These are phyloP conservation scores for Catharus ustulatus DNA, from an alignment of 2,797 vertebrate genomes.

Conservation along the genomic window DNA sequence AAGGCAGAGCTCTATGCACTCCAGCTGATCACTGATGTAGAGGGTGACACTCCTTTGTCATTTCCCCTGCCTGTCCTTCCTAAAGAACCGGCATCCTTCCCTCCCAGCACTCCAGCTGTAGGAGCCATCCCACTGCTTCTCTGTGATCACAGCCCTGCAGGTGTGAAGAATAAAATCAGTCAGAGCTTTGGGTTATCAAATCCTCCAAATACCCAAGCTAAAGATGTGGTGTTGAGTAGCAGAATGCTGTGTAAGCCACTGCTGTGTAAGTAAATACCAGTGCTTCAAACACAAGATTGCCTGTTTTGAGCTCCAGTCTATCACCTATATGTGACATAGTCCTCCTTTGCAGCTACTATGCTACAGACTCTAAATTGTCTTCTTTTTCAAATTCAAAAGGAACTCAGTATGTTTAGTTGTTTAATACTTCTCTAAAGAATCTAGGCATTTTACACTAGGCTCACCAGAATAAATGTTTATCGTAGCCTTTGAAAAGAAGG, in stretches of 20 bases:
- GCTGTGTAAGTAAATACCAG: not conserved
- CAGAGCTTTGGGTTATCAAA: not conserved
- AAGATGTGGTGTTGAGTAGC: not conserved
- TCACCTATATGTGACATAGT: not conserved
- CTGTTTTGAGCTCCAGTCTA: not conserved
- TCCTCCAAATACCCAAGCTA: not conserved
- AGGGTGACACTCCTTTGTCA: accelerated
- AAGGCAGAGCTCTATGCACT: not conserved
- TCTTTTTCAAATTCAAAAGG: not conserved
- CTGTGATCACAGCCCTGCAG: not conserved
- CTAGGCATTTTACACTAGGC: not conserved
- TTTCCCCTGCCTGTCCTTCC: not conserved
- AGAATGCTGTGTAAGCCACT: not conserved
- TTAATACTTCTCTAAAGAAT: not conserved
- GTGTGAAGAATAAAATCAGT: not conserved
- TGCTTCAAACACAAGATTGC: not conserved
- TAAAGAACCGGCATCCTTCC: not conserved
- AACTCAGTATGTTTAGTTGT: not conserved
- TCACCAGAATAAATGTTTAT: not conserved
- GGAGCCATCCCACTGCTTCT: not conserved
- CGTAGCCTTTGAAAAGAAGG: not conserved
- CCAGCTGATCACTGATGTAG: not conserved
- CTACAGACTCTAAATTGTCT: not conserved
- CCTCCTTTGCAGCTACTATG: not conserved
- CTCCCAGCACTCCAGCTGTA: not conserved